A percentile compares a stretch with the other conserved stretches of the same genome.
Conservation (phyloP, 2,797 vertebrate species). For the Lateolabrax maculatus region DNA sequence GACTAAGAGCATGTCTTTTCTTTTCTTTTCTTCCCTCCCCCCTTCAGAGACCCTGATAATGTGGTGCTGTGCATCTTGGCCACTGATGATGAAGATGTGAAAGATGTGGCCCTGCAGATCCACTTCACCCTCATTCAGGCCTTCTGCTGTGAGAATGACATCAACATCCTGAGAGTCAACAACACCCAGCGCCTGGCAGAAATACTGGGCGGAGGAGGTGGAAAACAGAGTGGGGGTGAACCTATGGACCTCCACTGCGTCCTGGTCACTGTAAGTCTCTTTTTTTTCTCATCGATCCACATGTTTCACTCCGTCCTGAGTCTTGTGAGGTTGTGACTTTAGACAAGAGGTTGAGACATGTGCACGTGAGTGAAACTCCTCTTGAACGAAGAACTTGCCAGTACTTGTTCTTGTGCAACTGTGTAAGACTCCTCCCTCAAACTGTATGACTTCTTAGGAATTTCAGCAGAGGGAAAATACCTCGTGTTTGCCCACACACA, state of each 20-base stretch:
- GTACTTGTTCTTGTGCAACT: constrained; percentile 64
- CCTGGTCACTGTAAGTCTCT: constrained; percentile 91
- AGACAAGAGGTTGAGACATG: neutral
- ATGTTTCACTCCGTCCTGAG: neutral
- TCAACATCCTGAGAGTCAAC: constrained; percentile 93
- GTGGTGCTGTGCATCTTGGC: constrained; percentile 94
- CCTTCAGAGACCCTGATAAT: constrained; percentile 92
- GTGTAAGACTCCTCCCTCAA: constrained; percentile 52
- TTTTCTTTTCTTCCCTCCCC: neutral
- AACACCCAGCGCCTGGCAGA: constrained; percentile 91
- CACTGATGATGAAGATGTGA: constrained; percentile 92
- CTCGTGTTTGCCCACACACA: neutral
- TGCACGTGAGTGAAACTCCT: constrained; percentile 52
- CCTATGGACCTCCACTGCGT: constrained; percentile 94
- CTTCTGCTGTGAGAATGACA: constrained; percentile 97
- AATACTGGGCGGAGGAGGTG: constrained; percentile 84
- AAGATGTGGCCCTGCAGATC: constrained; percentile 94
- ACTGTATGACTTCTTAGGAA: constrained; percentile 59
- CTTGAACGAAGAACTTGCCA: constrained; percentile 52
- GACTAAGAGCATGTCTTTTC: neutral
- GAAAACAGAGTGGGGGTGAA: constrained; percentile 82
- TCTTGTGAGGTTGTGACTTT: neutral
- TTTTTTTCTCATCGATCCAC: neutral
- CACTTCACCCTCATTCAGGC: constrained; percentile 98
- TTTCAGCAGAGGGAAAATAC: constrained; percentile 38